A percentile compares a stretch with the other conserved stretches of the same genome.
phyloP scores from a whole-genome alignment of 2,113 vertebrate genomes.

The Melanerpes aurifrons region DNA sequence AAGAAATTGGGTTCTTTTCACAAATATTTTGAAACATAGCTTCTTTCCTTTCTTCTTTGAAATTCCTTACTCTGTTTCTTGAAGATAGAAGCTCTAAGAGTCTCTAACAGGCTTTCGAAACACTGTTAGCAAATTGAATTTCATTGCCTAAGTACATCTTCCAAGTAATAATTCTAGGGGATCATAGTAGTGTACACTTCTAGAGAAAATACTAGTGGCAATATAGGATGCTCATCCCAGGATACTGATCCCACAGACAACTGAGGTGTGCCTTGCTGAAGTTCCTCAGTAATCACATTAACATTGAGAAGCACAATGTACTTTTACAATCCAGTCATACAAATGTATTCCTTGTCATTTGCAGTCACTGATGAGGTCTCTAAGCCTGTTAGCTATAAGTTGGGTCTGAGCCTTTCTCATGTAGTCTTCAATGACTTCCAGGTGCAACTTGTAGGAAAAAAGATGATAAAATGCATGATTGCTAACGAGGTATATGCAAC shows the following conservation, averaged over 20 bases:
- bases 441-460: neutral
- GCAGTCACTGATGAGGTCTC: neutral
- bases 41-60: conserved; percentile 1
- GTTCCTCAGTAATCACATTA: neutral
- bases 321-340: neutral
- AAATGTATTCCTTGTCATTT: fast-evolving
- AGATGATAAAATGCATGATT: neutral
- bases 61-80: neutral
- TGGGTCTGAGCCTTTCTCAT: neutral
- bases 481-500: neutral
- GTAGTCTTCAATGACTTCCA: neutral
- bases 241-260: neutral
- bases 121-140: neutral
- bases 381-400: neutral
- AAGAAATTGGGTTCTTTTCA: neutral
- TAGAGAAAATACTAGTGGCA: neutral
- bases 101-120: neutral
- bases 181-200: neutral
- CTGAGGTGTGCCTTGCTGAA: neutral
- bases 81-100: neutral
- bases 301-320: neutral
- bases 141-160: neutral
- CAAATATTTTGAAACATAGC: neutral
- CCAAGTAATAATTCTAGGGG: neutral
- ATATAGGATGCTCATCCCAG: neutral